Conservation (phyloP, 2,113 vertebrate species). For the Leucopsar rothschildi region DNA sequence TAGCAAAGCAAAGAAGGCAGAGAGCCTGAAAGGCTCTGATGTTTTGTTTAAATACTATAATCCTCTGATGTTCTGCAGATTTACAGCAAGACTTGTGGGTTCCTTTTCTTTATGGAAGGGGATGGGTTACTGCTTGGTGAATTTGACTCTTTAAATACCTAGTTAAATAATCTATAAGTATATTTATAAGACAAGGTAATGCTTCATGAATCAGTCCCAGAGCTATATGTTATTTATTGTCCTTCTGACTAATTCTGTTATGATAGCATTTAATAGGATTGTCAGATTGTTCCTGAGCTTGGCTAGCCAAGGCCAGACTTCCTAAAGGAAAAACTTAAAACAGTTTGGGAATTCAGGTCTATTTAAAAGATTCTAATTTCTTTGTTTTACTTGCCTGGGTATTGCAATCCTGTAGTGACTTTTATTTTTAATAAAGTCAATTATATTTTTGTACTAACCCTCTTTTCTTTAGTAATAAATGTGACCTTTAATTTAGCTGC, state of each 20-base stretch:
- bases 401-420: not conserved
- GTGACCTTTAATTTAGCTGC: not conserved
- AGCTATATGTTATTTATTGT: not conserved
- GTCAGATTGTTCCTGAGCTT: not conserved
- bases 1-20: conserved; percentile 56
- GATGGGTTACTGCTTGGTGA: not conserved
- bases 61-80: conserved; percentile 9
- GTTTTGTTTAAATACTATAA: conserved; percentile 46
- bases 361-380: not conserved
- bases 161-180: not conserved
- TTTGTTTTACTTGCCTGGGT: not conserved
- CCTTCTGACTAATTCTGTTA: not conserved
- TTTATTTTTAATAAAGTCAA: not conserved
- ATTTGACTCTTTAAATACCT: not conserved
- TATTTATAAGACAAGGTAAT: not conserved
- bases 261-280: not conserved
- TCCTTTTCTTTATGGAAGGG: not conserved
- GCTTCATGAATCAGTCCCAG: not conserved
- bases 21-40: conserved; percentile 4
- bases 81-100: not conserved
- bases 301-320: not conserved
- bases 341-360: not conserved
- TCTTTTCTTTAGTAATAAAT: not conserved
- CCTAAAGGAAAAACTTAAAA: not conserved
- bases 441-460: not conserved